phyloP scores from a whole-genome alignment of 2,797 vertebrate genomes.

The Xenopus petersii region DNA sequence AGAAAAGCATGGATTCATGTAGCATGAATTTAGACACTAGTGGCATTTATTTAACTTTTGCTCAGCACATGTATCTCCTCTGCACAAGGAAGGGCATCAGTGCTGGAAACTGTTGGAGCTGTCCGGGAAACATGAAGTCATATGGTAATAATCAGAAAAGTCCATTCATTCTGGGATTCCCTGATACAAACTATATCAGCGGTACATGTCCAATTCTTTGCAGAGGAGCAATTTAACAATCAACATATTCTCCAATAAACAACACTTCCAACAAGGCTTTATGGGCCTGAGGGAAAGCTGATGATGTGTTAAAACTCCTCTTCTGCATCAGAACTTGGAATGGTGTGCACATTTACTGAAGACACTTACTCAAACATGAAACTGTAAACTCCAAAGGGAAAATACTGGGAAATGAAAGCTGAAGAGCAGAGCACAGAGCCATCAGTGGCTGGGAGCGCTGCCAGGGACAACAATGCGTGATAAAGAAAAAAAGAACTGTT shows the following conservation, averaged over 20 bases:
- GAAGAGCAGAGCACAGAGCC: conserved; percentile 9
- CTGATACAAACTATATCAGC: no score
- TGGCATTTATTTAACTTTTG: no score
- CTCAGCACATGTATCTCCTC: no score
- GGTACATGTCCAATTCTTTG: neutral
- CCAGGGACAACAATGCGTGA: conserved; percentile 25
- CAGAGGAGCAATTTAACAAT: neutral
- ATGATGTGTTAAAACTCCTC: conserved; percentile 11
- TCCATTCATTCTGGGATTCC: no score
- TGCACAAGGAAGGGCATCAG: no score
- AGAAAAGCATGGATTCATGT: no score
- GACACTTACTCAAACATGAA: conserved; percentile 21
- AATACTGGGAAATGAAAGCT: conserved; percentile 11
- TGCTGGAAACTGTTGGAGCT: no score
- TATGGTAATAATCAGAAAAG: no score
- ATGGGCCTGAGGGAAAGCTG: neutral
- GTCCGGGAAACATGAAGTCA: no score
- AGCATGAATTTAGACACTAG: no score
- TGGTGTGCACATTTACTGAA: neutral
- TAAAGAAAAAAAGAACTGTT: conserved; percentile 27
- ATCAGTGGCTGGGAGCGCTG: conserved; percentile 8
- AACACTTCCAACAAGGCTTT: conserved; percentile 1
- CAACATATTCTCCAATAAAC: neutral
- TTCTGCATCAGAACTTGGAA: neutral
- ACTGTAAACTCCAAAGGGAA: conserved; percentile 16